Evolutionary conservation across 1,140 invertebrate species (phyloP).

Genomic region (Formica selysi): DNA sequence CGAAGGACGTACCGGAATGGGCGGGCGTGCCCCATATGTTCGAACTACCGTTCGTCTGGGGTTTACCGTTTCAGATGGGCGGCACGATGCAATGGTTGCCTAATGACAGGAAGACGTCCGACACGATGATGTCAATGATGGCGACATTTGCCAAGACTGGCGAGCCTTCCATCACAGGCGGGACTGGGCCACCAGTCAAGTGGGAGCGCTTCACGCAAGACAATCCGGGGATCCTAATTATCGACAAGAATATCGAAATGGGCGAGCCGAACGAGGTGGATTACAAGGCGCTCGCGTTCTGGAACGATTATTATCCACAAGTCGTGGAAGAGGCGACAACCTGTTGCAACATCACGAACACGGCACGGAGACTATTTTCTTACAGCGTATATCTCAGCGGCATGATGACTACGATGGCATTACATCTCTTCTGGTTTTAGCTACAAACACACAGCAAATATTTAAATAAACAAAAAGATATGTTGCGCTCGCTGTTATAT

Average conservation of each 20-base stretch:
- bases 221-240: constrained; percentile 89
- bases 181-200: constrained; percentile 85
- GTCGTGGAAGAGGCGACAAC: constrained; percentile 89
- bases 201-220: constrained; percentile 90
- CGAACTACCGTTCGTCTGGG: constrained; percentile 93
- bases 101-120: constrained; percentile 91
- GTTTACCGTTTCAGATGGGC: constrained; percentile 88
- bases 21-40: constrained; percentile 92
- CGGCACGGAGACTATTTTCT: constrained; percentile 31
- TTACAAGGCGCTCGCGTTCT: constrained; percentile 92
- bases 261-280: constrained; percentile 89
- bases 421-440: constrained; percentile 47
- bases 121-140: constrained; percentile 92
- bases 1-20: constrained; percentile 90
- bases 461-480: constrained; percentile 27
- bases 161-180: constrained; percentile 88
- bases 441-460: constrained; percentile 8
- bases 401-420: constrained; percentile 4
- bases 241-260: constrained; percentile 92
- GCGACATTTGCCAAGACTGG: constrained; percentile 91
- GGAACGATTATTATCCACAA: constrained; percentile 93
- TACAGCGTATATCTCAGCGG: constrained; percentile 3
- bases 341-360: constrained; percentile 88
- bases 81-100: constrained; percentile 89
- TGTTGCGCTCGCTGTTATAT: constrained; percentile 48